A percentile compares a stretch with the other conserved stretches of the same genome.
These are phyloP conservation scores for Homalodisca vitripennis DNA, from an alignment of 1,140 invertebrate species.

Conservation along the genomic window DNA sequence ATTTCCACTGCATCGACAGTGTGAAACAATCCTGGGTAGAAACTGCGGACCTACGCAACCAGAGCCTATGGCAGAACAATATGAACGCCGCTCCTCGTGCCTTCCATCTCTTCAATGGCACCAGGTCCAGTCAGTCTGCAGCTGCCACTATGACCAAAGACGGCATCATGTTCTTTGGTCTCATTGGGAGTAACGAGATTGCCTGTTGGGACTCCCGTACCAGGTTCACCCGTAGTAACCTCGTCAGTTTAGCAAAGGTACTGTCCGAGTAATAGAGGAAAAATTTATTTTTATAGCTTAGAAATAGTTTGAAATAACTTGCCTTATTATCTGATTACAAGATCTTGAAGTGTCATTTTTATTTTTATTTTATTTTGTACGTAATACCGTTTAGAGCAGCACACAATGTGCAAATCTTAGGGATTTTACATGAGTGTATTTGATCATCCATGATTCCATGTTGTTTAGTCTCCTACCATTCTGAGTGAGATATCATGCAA, in stretches of 20 bases:
- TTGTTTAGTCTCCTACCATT: too few relatives aligned
- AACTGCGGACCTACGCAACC: conserved; percentile 55
- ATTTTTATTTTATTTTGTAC: not conserved
- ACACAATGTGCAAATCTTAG: not conserved
- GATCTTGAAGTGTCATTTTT: not conserved
- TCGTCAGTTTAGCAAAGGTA: conserved; percentile 38
- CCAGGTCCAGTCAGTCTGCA: conserved; percentile 43
- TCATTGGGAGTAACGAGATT: conserved; percentile 44
- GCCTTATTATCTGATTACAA: not conserved
- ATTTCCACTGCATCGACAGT: conserved; percentile 73
- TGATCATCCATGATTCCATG: too few relatives aligned
- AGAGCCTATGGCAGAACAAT: conserved; percentile 36
- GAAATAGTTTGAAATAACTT: not conserved
- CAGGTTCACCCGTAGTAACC: conserved; percentile 34
- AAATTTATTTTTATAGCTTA: too few relatives aligned
- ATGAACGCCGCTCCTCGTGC: conserved; percentile 31
- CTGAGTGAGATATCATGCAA: too few relatives aligned
- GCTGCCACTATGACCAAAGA: conserved; percentile 44
- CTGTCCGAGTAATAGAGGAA: too few relatives aligned
- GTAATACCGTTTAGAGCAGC: not conserved
- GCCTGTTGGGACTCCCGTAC: conserved; percentile 47
- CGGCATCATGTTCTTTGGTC: conserved; percentile 47
- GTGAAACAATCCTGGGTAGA: conserved; percentile 65
- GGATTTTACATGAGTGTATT: not conserved
- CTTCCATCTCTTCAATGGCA: conserved; percentile 35